Evolutionary conservation across 2,113 vertebrate species (phyloP), one percentile per base, ranked within the genome.

Genomic region (Hemicordylus capensis): DNA sequence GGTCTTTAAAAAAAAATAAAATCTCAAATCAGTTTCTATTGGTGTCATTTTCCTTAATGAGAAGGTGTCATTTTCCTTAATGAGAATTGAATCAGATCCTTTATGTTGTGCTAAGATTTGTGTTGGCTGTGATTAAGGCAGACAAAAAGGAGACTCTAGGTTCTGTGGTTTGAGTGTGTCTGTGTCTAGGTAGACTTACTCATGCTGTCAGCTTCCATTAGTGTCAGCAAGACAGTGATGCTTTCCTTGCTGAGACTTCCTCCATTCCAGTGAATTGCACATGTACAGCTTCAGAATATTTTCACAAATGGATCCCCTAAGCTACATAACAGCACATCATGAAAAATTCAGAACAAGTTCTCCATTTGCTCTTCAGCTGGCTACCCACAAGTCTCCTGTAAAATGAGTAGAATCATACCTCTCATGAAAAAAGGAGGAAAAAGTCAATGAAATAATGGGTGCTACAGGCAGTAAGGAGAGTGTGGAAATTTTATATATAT

Each of bases 401-500:
- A 79, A 92, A 92, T 82, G 64, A 92, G 31, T 28, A 86, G 70
- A 37, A 74, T 87, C 88, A 92, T 91, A 70, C 46, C 0, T 84
- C 63, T 91, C 42, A 84, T 84, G 84, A 93, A 94, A 78, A 24
- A 64, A 64, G 34, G 46, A 67, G 86, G 37, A 77, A 37, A 67
- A 69, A n/a, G n/a, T n/a, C 51, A 10, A 58, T 80, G 80, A 87
- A 91, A 84, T 89, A 86, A 89, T 74, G 85, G 70, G 72, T 93
- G 77, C 67, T 90, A 87, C 66, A 80, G 84, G 78, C 80, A 85
- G 80, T 70, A 72, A 86, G 87, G 42, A 44, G 42, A 44, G 86
- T 83, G 84, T 90, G 90, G 85, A 94, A 83, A 75, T 90, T 93
- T 87, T 54, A 77, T 89, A 56, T 56, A 81, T 20, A 88, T 88